Percentiles rank a stretch among this genome's conserved stretches.
Evolutionary conservation across 1,140 invertebrate species (phyloP).

Genomic region (Telenomus remus): DNA sequence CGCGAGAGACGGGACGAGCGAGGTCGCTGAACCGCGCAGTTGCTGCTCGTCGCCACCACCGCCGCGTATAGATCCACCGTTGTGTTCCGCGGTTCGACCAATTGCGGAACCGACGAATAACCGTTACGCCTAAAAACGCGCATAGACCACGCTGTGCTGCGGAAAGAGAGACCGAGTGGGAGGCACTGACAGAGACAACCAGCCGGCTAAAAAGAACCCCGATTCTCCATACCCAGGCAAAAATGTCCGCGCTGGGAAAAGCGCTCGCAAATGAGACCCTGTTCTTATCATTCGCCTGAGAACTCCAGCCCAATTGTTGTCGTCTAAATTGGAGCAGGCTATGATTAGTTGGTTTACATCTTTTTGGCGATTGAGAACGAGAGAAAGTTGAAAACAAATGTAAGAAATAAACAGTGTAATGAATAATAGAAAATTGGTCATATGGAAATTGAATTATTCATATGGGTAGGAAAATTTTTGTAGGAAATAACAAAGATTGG

Average conservation of each 20-base stretch:
- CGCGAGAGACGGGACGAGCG: constrained; percentile 50
- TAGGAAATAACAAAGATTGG: no score
- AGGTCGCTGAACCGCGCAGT: constrained; percentile 70
- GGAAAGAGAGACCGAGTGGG: constrained; percentile 24
- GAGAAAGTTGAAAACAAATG: no score
- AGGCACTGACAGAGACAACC: constrained; percentile 6
- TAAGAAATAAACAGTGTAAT: no score
- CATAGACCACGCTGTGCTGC: constrained; percentile 25
- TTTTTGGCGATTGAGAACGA: no score
- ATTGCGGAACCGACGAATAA: constrained; percentile 64
- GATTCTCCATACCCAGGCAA: constrained; percentile 12
- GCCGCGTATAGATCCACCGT: constrained; percentile 63
- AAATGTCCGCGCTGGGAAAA: constrained; percentile 33
- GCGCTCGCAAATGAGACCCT: constrained; percentile 12
- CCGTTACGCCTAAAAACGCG: constrained; percentile 64
- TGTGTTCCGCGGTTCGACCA: constrained; percentile 62
- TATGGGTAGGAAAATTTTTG: no score
- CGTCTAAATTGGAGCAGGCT: constrained; percentile 4
- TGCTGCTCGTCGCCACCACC: constrained; percentile 54
- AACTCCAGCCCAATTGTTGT: constrained; percentile 13
- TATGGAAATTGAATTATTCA: no score
- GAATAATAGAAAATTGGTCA: no score
- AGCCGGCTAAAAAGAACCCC: constrained; percentile 8
- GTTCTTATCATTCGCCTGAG: constrained; percentile 18
- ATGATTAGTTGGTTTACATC: background rate